Percentiles rank a stretch among this genome's conserved stretches.
Evolutionary conservation across 1,140 invertebrate genomes (phyloP).

Genomic region (Nasonia longicornis): DNA sequence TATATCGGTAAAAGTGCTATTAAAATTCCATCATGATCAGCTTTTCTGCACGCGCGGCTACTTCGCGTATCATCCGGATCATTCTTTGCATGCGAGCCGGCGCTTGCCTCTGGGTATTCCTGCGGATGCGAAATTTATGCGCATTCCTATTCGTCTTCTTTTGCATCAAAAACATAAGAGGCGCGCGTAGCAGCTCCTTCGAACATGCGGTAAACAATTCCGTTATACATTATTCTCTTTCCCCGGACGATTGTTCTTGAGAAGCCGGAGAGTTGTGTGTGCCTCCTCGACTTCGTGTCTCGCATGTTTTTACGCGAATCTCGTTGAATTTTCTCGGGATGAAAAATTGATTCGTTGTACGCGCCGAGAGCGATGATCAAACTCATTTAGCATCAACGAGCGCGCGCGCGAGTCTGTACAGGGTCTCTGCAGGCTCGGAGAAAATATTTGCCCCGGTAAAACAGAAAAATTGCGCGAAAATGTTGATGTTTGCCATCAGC

Average conservation of each 20-base stretch:
- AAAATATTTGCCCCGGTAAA: conserved; percentile 27
- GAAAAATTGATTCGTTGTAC: no score
- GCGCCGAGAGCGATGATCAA: not conserved
- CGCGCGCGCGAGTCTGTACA: not conserved
- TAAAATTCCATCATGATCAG: conserved; percentile 62
- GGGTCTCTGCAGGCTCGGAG: not conserved
- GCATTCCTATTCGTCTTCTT: conserved; percentile 47
- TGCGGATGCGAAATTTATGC: conserved; percentile 42
- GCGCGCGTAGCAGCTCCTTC: not conserved
- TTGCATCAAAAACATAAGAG: conserved; percentile 43
- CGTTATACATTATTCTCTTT: conserved; percentile 41
- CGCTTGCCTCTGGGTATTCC: not conserved
- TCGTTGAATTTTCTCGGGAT: not conserved
- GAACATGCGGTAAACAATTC: conserved; percentile 42
- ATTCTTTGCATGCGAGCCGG: conserved; percentile 35
- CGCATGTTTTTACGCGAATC: not conserved
- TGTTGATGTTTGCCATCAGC: not conserved
- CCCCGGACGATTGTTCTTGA: conserved; percentile 39
- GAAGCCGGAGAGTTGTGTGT: not conserved
- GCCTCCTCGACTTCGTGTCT: not conserved
- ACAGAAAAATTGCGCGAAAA: not conserved
- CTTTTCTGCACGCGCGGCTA: conserved; percentile 20
- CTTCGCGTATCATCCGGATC: conserved; percentile 42
- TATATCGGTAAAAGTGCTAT: conserved; percentile 55
- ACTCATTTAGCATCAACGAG: not conserved